Evolutionary conservation across 2,797 vertebrate genomes (phyloP).

Genomic region (Setipinna tenuifilis): DNA sequence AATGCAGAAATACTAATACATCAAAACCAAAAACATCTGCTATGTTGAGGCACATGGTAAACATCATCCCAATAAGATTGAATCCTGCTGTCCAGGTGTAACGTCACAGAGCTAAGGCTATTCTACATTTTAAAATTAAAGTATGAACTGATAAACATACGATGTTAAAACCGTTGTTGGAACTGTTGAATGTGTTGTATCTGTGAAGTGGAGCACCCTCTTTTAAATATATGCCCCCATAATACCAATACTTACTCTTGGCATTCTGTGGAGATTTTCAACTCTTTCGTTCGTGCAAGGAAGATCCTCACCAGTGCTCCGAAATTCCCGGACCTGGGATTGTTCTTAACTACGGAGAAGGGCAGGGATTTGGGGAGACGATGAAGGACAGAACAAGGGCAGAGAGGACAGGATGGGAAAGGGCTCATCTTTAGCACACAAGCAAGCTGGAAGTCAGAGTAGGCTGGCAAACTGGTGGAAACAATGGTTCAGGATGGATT

Average conservation of each 20-base stretch:
- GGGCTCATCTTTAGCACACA: not conserved
- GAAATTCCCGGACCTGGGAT: constrained; percentile 94
- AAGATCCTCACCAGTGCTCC: constrained; percentile 91
- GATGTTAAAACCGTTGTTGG: no score
- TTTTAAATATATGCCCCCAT: not conserved
- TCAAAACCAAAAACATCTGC: no score
- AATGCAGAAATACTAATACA: no score
- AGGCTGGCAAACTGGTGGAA: not conserved
- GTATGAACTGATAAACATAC: no score
- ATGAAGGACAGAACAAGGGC: constrained; percentile 30
- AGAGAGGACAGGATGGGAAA: not conserved
- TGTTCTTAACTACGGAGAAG: constrained; percentile 87
- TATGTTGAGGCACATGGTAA: no score
- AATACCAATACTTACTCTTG: constrained; percentile 90
- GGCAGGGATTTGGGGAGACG: not conserved
- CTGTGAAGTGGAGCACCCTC: not conserved
- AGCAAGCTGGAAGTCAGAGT: no score
- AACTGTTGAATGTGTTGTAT: not conserved
- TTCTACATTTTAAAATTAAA: no score
- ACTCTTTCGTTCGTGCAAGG: constrained; percentile 94
- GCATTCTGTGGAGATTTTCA: constrained; percentile 98
- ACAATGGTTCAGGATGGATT: no score
- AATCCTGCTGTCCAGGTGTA: no score
- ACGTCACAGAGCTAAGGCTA: no score
- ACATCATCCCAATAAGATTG: no score